Base-by-base conservation (phyloP, 1,140 invertebrate genomes). In the Ips nitidus region DNA sequence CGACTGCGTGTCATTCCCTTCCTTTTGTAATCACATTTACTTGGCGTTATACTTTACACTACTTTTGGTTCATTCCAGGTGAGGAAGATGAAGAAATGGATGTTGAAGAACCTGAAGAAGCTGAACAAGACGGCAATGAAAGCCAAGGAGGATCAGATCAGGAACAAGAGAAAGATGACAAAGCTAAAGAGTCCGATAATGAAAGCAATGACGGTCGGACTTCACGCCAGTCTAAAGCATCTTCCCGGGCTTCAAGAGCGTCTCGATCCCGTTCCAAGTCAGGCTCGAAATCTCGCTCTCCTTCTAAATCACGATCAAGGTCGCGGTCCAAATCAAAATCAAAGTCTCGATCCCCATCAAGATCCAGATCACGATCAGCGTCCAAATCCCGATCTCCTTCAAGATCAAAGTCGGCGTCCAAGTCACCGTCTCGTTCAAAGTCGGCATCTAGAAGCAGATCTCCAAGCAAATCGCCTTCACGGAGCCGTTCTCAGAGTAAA, bases 71-170 rank as follows among this genome's bases (percentile, higher is more conserved):
- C 22, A 22, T 64, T 84, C 1, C 84, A 74, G 83, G 85, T 72
- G 89, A 92, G 76, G 90, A 92, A 52, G 89, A 89, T 41, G 90
- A 91, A 62, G 90, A 90, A 63, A 86, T 85, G n/a, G 82, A 85
- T 45, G 80, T 79, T 6, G 80, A 80, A 73, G 86, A 85, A 84
- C 72, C 87, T 52, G 83, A 84, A 53, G 83, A 86, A 71, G 81
- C 85, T 71, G 87, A 91, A 76, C 88, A 90, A 63, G 89, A 89
- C 55, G 82, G 82, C 7, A 82, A 84, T 40, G 82, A 84, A 7
- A 82, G 80, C 47, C 78, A 83, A 72, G 78, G 80, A 40, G 74
- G 72, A 47, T 72, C 70, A 53, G 68, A 82, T 70, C 74, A 80
- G 66, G 71, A 81, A 65, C 80, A 81, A 66, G 80, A 83, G 39